A percentile compares a stretch with the other conserved stretches of the same genome.
phyloP scores from a whole-genome alignment of 1,140 invertebrate species.

The Aphelinus certus region DNA sequence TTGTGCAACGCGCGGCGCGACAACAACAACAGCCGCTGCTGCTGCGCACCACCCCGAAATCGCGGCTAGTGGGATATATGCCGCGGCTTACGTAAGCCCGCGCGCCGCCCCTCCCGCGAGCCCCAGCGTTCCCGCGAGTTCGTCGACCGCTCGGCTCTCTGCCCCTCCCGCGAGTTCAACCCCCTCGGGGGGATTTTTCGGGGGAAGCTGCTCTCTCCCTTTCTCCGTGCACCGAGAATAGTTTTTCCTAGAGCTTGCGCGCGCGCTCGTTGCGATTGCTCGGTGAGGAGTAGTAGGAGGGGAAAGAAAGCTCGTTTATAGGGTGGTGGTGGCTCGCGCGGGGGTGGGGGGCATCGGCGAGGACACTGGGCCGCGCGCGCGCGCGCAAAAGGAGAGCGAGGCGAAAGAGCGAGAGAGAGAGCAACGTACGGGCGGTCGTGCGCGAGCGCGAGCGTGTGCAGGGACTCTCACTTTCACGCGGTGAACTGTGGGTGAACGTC shows the following conservation, averaged over 20 bases:
- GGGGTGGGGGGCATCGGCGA: constrained; percentile 3
- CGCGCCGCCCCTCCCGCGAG: background rate
- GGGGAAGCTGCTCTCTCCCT: background rate
- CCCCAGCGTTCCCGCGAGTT: background rate
- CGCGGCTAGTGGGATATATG: too few species aligned
- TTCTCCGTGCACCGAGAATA: constrained; percentile 21
- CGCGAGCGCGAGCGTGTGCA: constrained; percentile 51
- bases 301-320: too few species aligned
- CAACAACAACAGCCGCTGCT: background rate
- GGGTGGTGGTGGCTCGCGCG: too few species aligned
- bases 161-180: background rate
- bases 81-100: background rate
- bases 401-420: constrained; percentile 42
- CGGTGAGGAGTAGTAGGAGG: too few species aligned
- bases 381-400: constrained; percentile 36
- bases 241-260: constrained; percentile 16
- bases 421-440: constrained; percentile 31
- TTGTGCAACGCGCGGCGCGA: background rate
- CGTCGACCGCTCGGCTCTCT: constrained; percentile 14
- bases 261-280: constrained; percentile 6
- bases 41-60: too few species aligned
- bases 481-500: constrained; percentile 67
- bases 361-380: constrained; percentile 9
- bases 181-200: background rate
- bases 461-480: constrained; percentile 68